Evolutionary conservation across 92 coral and sea anemone genomes (phyloP), one percentile per base, ranked within the genome.

Genomic region (Porites divaricata): DNA sequence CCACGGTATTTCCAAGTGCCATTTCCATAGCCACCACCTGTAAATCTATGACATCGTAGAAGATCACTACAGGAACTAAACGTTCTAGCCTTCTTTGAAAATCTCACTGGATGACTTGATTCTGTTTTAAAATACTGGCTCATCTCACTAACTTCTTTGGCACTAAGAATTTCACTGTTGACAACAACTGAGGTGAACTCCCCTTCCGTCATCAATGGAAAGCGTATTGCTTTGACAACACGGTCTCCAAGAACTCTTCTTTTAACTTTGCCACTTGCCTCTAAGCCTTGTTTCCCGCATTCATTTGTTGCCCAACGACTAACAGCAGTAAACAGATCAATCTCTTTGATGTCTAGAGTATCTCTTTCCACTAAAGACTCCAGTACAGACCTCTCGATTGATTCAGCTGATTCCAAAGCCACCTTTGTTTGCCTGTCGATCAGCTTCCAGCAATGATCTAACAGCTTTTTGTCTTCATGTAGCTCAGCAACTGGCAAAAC

Each of bases 281-380:
- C 56, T 50, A 49, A 28, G 8, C 76, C 25, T 16, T 12, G 24
- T 52, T 80, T 69, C n/a, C 11, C 49, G 28, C 85, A 80, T 54
- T 67, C 48, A 11, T 72, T 28, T 21, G 70, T 72, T 17, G 88
- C 86, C 93, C 93, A 90, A 12, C 3, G 7, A 53, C 49, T 16
- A 49, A 86, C 88, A 8, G 93, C 93, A 11, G 72, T 49, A 72
- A 90, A 86, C 15, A 90, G 23, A 8, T 71, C 70, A 16, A 53
- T 57, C 48, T 86, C 90, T 1, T 65, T 4, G 0, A 70, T 67
- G 16, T 75, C 62, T 19, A 89, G 72, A 8, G 77, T 74, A 15
- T 53, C 62, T 56, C 87, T 71, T 63, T 74, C 63, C 6, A 86
- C 67, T 16, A 90, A 24, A 1, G 77, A 52, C 25, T 57, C 76